A percentile compares a stretch with the other conserved stretches of the same genome.
Conservation (phyloP, 2,113 vertebrate species). For the Tonatia bakeri region DNA sequence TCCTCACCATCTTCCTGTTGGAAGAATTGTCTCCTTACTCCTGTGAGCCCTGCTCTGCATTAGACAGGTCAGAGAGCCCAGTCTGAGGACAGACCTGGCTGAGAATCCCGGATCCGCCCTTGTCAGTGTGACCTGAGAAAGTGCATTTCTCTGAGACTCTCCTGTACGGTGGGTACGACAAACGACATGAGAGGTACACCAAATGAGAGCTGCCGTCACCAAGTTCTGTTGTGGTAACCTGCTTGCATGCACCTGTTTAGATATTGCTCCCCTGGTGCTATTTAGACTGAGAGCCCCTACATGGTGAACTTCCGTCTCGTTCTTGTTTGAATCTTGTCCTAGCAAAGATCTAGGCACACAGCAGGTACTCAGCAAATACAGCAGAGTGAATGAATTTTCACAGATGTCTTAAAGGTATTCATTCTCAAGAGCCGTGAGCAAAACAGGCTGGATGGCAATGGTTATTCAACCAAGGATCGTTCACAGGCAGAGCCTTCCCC, state of each 20-base stretch:
- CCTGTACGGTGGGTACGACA: rapidly evolving
- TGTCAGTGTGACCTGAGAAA: rapidly evolving
- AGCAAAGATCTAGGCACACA: neutral
- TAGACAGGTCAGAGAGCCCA: neutral
- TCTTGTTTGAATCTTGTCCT: neutral
- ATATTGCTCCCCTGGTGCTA: rapidly evolving
- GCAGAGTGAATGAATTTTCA: neutral
- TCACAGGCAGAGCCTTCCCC: neutral
- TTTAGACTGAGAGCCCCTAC: neutral
- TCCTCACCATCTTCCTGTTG: neutral
- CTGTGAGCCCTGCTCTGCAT: rapidly evolving
- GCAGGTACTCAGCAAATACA: neutral
- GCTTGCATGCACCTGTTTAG: neutral
- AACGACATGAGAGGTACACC: rapidly evolving
- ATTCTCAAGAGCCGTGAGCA: neutral
- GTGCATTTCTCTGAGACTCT: neutral
- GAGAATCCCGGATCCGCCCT: neutral
- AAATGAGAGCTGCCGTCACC: rapidly evolving
- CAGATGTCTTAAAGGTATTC: neutral
- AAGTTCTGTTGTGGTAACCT: rapidly evolving
- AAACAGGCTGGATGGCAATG: neutral
- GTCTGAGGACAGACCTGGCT: neutral
- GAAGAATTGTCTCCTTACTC: neutral
- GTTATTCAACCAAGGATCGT: neutral
- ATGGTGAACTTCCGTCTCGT: rapidly evolving